Evolutionary conservation across 1,140 invertebrate species (phyloP).

Genomic region (Vollenhovia emeryi): DNA sequence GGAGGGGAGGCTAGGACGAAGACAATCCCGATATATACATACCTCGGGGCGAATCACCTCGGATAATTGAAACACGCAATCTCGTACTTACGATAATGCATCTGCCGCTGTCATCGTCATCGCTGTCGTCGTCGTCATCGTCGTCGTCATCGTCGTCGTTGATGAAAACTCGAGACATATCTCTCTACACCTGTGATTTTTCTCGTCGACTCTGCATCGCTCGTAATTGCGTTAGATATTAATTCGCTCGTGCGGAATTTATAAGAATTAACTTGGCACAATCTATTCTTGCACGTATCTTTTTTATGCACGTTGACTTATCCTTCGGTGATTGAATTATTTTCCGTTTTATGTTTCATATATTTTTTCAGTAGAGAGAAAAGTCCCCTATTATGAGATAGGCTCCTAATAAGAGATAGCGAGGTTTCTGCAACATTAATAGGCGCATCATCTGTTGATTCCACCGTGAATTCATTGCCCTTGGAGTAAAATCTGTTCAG

Average conservation of each 20-base stretch:
- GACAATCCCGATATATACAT: constrained; percentile 72
- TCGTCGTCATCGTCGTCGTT: neutral
- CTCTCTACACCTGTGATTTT: constrained; percentile 7
- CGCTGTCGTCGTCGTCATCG: neutral
- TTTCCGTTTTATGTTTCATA: too few species aligned
- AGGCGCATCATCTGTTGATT: too few species aligned
- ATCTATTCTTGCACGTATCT: neutral
- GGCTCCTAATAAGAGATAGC: too few species aligned
- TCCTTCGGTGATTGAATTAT: too few species aligned
- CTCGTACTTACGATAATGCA: constrained; percentile 80
- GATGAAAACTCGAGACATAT: constrained; percentile 30
- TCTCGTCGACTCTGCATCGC: neutral
- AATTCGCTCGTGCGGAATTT: neutral
- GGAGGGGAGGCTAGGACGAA: constrained; percentile 67
- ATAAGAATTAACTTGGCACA: neutral
- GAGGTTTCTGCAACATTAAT: too few species aligned
- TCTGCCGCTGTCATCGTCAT: constrained; percentile 56
- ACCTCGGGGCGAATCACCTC: constrained; percentile 71
- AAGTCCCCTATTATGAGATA: too few species aligned
- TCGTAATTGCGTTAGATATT: neutral
- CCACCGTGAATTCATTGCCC: too few species aligned
- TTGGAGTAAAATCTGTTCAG: too few species aligned
- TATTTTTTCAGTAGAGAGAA: too few species aligned
- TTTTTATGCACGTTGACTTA: neutral
- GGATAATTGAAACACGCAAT: constrained; percentile 84